Evolutionary conservation across 2,797 vertebrate genomes (phyloP), one percentile per base, ranked within the genome.

Genomic region (Bucorvus abyssinicus): DNA sequence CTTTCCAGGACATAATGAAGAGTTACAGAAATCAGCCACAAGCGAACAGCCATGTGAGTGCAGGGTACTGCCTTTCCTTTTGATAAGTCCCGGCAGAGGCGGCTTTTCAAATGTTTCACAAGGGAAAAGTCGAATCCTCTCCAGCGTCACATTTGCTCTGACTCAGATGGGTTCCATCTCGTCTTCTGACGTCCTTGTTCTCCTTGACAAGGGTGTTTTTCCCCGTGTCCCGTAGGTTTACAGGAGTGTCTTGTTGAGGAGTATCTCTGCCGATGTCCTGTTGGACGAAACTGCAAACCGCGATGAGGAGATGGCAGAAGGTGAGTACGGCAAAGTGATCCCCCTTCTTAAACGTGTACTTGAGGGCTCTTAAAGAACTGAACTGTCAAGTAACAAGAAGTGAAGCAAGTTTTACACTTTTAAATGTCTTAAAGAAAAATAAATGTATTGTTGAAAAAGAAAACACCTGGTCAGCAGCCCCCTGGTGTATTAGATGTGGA

Each of bases 1-100:
- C 98, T 77, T 99, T 99, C 97, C 99, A 99, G 93, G 99, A 99
- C 97, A 99, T 99, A 97, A 99, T 99, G 99, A 99, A 99, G 97
- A 99, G 99, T 97, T 99, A 99, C 71, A 98, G 99, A 94, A 99
- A 99, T 94, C 99, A 99, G 84, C 99, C 99, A 18, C 99, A 99
- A 96, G 99, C 99, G 95, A 98, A 98, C 96, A 99, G 99, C 97
- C 98, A 99, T 1, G 99, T 99, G 94, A 99, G 99, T 97, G 67
- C 74, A 50, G 23, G 57, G 30, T 21, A 34, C 12, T 61, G 30
- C 18, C 23, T 65, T 73, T 42, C 29, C 49, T 70, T 52, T 57
- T 34, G 52, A 20, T 53, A 18, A 18, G 45, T 36, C 34, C 53
- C 22, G 15, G 30, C 8, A 5, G 38, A 34, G 22, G 17, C 30